Percentiles rank a stretch among this genome's conserved stretches.
Evolutionary conservation across 2,797 vertebrate species (phyloP).

Genomic region (Hypotaenidia okinawae): DNA sequence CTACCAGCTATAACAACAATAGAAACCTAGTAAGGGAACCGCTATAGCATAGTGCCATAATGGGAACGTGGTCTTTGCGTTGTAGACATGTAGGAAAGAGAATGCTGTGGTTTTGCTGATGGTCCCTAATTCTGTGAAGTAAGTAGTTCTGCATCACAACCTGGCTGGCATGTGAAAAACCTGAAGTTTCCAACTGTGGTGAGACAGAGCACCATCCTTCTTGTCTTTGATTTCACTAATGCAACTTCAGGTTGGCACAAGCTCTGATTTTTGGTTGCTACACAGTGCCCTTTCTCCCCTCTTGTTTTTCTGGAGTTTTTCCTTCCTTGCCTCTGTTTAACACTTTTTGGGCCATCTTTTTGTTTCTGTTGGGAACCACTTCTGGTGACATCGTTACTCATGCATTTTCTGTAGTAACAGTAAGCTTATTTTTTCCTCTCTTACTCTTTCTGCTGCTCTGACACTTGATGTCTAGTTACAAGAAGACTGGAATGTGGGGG

Average conservation of each 20-base stretch:
- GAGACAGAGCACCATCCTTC: fast-evolving
- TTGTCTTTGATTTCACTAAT: neutral
- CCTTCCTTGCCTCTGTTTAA: neutral
- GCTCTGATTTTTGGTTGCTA: neutral
- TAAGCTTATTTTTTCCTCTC: neutral
- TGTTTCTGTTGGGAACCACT: neutral
- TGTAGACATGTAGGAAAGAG: neutral
- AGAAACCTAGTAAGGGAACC: neutral
- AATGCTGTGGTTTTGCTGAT: neutral
- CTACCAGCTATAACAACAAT: neutral
- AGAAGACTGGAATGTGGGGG: fast-evolving
- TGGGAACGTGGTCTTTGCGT: neutral
- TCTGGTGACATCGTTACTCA: neutral
- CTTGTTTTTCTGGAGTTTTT: neutral
- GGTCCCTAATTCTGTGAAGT: neutral
- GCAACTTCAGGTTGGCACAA: neutral
- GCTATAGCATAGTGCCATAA: fast-evolving
- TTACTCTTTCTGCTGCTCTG: neutral
- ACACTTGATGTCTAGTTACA: neutral
- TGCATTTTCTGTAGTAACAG: neutral
- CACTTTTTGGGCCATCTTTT: neutral
- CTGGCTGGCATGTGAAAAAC: neutral
- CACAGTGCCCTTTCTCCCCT: neutral
- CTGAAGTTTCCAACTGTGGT: neutral
- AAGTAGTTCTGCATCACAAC: neutral